phyloP scores from a whole-genome alignment of 2,888 invertebrate species.

The Sphaerophoria taeniata region DNA sequence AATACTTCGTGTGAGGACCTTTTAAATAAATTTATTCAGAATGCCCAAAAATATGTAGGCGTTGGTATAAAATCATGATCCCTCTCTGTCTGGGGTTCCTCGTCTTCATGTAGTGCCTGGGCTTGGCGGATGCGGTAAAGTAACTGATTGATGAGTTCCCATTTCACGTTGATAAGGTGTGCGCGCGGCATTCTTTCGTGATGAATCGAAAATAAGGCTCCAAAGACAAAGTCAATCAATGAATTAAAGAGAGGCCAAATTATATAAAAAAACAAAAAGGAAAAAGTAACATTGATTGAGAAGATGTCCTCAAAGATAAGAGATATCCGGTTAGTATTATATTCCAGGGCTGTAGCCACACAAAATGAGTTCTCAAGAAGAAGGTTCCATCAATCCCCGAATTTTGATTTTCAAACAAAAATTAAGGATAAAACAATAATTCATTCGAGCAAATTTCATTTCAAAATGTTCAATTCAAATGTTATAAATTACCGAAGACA shows the following conservation, averaged over 20 bases:
- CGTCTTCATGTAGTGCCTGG: conserved; percentile 22
- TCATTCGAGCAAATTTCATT: too few species aligned
- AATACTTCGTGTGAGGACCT: conserved; percentile 10
- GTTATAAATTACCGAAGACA: too few species aligned
- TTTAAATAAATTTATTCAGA: conserved; percentile 27
- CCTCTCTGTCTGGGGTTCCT: conserved; percentile 29
- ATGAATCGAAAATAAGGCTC: conserved; percentile 64
- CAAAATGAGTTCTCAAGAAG: too few species aligned
- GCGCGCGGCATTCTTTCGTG: conserved; percentile 58
- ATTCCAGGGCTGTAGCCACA: conserved; percentile 4
- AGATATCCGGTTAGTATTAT: conserved; percentile 79
- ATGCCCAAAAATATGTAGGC: conserved; percentile 64
- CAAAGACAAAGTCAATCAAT: conserved; percentile 68
- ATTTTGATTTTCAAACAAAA: too few species aligned
- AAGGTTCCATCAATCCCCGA: too few species aligned
- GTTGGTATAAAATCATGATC: conserved; percentile 38
- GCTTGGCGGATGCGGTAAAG: conserved; percentile 12
- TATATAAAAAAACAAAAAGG: conserved; percentile 5
- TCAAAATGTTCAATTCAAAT: too few species aligned
- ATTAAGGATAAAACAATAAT: too few species aligned
- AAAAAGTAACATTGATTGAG: conserved; percentile 73
- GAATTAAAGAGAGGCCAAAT: conserved; percentile 22
- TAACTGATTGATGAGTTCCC: conserved; percentile 66
- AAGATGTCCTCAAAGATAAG: conserved; percentile 80
- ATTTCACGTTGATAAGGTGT: conserved; percentile 40